Conservation (phyloP, 2,113 vertebrate species). For the Mustelus asterias region DNA sequence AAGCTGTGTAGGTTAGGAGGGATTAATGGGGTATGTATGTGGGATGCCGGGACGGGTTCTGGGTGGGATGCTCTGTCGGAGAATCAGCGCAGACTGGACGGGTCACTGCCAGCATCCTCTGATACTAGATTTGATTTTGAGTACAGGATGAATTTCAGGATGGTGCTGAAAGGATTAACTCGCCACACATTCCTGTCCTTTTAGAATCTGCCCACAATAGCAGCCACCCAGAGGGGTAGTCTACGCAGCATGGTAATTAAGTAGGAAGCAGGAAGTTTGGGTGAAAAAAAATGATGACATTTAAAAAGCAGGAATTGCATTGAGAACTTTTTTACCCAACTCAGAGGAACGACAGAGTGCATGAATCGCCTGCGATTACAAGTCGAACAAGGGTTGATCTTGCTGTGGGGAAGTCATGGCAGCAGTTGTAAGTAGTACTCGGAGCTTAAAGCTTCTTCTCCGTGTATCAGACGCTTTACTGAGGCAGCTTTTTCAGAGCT, state of each 20-base stretch:
- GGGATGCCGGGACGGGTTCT: too few species aligned
- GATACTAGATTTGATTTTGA: neutral
- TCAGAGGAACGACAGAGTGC: neutral
- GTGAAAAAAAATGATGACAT: neutral
- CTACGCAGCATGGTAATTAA: neutral
- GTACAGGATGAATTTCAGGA: neutral
- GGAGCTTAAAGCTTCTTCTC: neutral
- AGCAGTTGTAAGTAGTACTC: neutral
- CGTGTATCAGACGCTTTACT: neutral
- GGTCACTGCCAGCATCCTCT: too few species aligned
- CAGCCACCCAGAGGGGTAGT: neutral
- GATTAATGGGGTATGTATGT: too few species aligned
- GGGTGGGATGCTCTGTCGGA: too few species aligned
- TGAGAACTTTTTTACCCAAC: neutral
- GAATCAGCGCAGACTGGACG: too few species aligned
- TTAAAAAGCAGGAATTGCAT: neutral
- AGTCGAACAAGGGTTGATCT: neutral
- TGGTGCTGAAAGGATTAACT: neutral
- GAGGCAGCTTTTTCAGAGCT: neutral
- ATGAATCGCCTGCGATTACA: neutral
- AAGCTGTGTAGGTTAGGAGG: too few species aligned
- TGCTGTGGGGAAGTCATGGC: neutral
- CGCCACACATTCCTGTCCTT: neutral
- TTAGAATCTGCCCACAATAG: neutral
- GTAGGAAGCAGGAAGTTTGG: conserved; percentile 16